Evolutionary conservation across 2,888 invertebrate species (phyloP), one percentile per base, ranked within the genome.

Genomic region (Latheticus oryzae): DNA sequence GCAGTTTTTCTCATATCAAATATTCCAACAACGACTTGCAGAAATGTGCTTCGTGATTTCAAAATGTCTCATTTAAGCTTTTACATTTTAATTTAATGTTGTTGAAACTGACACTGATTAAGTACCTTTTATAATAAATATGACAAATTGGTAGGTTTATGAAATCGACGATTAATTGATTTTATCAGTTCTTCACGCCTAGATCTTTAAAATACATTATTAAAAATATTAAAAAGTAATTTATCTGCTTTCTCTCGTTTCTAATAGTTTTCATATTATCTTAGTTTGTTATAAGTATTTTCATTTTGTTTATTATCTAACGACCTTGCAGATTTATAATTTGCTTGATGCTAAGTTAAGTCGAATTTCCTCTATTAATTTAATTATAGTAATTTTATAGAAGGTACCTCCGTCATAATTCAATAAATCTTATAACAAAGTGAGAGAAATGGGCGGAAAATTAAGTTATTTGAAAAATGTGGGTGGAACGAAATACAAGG

Each of bases 241-340:
- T 48, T 48, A 48, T 50, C 11, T 40, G 38, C 51, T 51, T 51
- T 51, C 51, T 30, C 51, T 11, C 12, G 28, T 51, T 51, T 38
- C 51, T 33, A 47, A 13, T 32, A 7, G 21, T 15, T 47, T 32
- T 3, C 32, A 24, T 23, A 35, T 35, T 13, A 33, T 19, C 5
- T 7, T 30, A 23, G 7, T n/a, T n/a, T n/a, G n/a, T n/a, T n/a
- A n/a, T n/a, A n/a, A 15, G 11, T 4, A 16, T 47, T 47, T 21
- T 32, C 26, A 19, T 37, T 50, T 50, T 38, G 9, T 38, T 38
- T 28, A 47, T 32, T 33, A 23, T 33, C 13, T 30, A 19, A 35
- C 48, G 48, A 37, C 48, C 30, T 37, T 50, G 24, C 37, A 2
- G 5, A 47, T 47, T 33, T 23, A 23, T 15, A 38, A 51, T 51